Base-by-base conservation (phyloP, 1,140 invertebrate species). In the Trachymyrmex cornetzi region DNA sequence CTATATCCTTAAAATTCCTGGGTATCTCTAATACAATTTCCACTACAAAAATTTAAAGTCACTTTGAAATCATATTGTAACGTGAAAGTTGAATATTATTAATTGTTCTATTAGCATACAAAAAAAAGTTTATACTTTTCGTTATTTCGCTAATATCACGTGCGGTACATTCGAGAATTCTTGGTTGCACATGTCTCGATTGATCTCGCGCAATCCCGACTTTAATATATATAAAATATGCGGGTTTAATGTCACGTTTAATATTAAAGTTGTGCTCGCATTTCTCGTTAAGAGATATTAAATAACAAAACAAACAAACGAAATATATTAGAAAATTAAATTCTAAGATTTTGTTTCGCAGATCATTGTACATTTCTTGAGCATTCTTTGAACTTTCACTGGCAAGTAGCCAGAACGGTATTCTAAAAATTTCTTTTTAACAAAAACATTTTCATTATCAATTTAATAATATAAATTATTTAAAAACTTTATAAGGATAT, bases 1-100 rank as follows among this genome's bases (percentile, higher is more conserved):
- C 2, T 44, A 34, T 19, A 77, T 44, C 34, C 74, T 77, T 77
- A 34, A 77, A 61, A 77, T 61, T 77, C 74, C 34, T 61, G 2
- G 3, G 11, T 44, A 16, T 44, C 6, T 27, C 14, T 77, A 59
- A 77, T 44, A 44, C 24, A 34, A 59, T 24, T 24, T 44, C 19
- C 19, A 22, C 9, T 44, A 61, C 14, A 19, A 30, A 75, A 12
- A 74, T 61, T 22, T 34, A 12, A 77, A 59, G 34, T 59, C 6
- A 38, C 34, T 34, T 74, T 16, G 30, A 57, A 14, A 34, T 72
- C 3, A 34, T 44, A 7, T 61, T 19, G 55, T 44, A 44, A 77
- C 0, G 34, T 14, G 5, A 59, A 44, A 19, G n/a, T 4, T 77
- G 19, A 77, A 77, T 77, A 38, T 59, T 38, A 77, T 24, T 57